These are phyloP conservation scores for Cotesia glomerata DNA, from an alignment of 1,140 invertebrate species.

Conservation along the genomic window DNA sequence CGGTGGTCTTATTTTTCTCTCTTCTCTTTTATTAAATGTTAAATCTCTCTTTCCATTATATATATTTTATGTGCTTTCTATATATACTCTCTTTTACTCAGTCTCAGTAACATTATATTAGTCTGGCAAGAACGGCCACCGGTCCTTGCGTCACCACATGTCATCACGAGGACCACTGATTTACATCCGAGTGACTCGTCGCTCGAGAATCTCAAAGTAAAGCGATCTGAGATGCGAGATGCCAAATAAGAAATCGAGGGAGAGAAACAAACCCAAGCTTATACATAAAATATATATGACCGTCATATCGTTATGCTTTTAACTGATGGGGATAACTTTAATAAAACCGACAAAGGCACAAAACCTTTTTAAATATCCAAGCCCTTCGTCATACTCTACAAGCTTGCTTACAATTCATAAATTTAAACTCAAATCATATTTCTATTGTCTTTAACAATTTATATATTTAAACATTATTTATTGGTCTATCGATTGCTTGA, in stretches of 20 bases:
- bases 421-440: too few species aligned
- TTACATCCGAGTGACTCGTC: conserved; percentile 40
- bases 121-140: conserved; percentile 9
- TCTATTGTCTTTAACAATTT: too few species aligned
- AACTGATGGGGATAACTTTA: conserved; percentile 36
- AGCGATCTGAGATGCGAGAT: background rate
- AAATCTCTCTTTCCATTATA: background rate
- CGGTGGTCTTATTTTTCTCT: conserved; percentile 18
- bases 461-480: too few species aligned
- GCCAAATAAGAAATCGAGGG: conserved; percentile 25
- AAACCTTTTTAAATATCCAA: background rate
- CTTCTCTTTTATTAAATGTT: background rate
- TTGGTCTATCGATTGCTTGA: too few species aligned
- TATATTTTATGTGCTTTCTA: conserved; percentile 3
- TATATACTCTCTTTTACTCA: conserved; percentile 1
- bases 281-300: conserved; percentile 50
- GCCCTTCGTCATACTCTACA: background rate
- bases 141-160: conserved; percentile 47
- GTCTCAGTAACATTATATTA: background rate
- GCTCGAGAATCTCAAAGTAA: conserved; percentile 18
- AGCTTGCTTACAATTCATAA: too few species aligned
- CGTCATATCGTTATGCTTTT: conserved; percentile 48
- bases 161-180: conserved; percentile 47
- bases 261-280: conserved; percentile 32
- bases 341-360: conserved; percentile 41